Base-by-base conservation (phyloP, 2,113 vertebrate species). In the Nothobranchius furzeri region DNA sequence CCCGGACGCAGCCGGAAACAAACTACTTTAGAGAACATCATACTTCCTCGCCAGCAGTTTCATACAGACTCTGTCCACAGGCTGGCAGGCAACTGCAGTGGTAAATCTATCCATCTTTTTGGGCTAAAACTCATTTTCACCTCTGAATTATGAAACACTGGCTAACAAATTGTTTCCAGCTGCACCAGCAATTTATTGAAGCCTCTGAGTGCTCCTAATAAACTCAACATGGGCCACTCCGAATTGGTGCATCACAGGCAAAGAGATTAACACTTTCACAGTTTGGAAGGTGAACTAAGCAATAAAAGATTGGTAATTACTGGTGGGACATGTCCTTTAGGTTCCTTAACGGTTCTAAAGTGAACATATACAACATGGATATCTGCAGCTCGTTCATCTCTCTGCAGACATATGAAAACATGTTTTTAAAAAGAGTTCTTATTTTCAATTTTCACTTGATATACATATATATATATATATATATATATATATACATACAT, bases 241-340 rank as follows among this genome's bases (percentile, higher is more conserved):
- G 76, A 74, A 80, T 46, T 56, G 56, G 46, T 69, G 63, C 59
- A 78, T 65, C 62, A 60, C 10, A 70, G 25, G 35, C 59, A 64
- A 63, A 52, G 63, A 49, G 4, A 78, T 83, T 75, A 63, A 62
- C 73, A 82, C 85, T 68, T 76, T 58, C 60, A 77, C 58, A 70
- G 70, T 73, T 81, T 81, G 64, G 77, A 79, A 70, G 57, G 67
- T 60, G 63, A 83, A 68, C 81, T 67, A 59, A 79, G 64, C 68
- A 78, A 51, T 62, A 72, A 73, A 73, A 57, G 60, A 42, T 30
- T 11, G 17, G 45, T 37, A 49, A 67, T 73, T 60, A 74, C 54
- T 65, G 56, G 68, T 50, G 25, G 69, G 57, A 65, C 35, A 47
- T 7, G 9, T 54, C 15, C 43, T 60, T 40, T n/a, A 1, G n/a